Evolutionary conservation across 2,113 vertebrate species (phyloP), one percentile per base, ranked within the genome.

Genomic region (Erythrocercus mccallii): DNA sequence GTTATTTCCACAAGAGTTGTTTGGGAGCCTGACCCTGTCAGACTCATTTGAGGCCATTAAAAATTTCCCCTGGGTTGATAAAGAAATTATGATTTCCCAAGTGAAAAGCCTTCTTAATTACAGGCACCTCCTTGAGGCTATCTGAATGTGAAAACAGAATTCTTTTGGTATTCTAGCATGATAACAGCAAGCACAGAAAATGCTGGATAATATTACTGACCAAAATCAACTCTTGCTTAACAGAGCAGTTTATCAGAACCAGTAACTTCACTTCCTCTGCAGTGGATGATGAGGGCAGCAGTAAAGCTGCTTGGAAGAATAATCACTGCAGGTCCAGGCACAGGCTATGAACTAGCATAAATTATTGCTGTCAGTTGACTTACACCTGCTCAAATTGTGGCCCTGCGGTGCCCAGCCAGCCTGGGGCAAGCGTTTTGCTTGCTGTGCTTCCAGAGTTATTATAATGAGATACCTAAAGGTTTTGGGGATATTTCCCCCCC

Each of bases 401-500:
- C 28, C 45, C 48, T 84, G 66, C 61, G 61, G 35, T 65, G 45
- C 44, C 38, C 17, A 33, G 35, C 2, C 11, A 74, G 38, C 30
- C 47, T 44, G 64, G 40, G 54, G 30, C 62, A 80, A 86, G 30
- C 30, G 28, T 58, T 80, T 85, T 2, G 0, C 50, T 80, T 45
- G 22, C 47, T 71, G 30, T 64, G 19, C 30, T 83, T 25, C 30
- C 1, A 0, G 45, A 81, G 11, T 45, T 74, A 48, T 40, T 45
- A 33, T 10, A 62, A 30, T 51, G 20, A 60, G n/a, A 37, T 31
- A 58, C 25, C 25, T 27, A 35, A 70, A 71, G 22, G 11, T 44
- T 37, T 40, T 0, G 5, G 15, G 5, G 15, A 19, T 37, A 44
- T 33, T 18, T 24, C 2, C 1, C 0, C 3, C 10, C 6, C 9